Conservation (phyloP, 2,113 vertebrate species). For the Rhinogobius similis region DNA sequence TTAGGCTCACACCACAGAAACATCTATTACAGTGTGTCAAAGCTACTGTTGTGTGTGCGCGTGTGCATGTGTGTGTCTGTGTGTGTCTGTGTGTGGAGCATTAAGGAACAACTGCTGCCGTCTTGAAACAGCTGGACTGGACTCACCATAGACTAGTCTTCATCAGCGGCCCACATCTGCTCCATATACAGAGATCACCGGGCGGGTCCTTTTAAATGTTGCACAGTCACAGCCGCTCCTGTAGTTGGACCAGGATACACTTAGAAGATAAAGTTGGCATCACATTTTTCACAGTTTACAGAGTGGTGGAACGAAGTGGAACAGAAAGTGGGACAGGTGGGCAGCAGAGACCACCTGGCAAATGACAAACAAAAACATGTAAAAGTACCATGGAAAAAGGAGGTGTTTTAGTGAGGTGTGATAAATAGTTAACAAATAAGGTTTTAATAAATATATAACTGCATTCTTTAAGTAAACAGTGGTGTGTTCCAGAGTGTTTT, state of each 20-base stretch:
- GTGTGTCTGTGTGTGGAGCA: conserved; percentile 18
- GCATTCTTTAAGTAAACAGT: too few species aligned
- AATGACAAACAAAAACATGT: conserved; percentile 14
- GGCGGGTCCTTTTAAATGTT: conserved; percentile 48
- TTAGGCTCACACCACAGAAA: conserved; percentile 59
- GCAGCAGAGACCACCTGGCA: conserved; percentile 19
- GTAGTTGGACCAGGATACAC: conserved; percentile 51
- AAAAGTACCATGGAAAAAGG: neutral
- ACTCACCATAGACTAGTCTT: conserved; percentile 33
- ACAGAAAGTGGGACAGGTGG: conserved; percentile 28
- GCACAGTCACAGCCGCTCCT: conserved; percentile 39
- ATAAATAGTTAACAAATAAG: neutral
- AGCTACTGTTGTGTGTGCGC: conserved; percentile 18
- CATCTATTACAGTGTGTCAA: conserved; percentile 47
- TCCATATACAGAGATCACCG: conserved; percentile 33
- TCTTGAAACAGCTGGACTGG: conserved; percentile 57
- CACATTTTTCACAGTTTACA: conserved; percentile 48
- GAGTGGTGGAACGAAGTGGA: conserved; percentile 32
- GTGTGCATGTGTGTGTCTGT: conserved; percentile 13
- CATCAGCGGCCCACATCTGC: conserved; percentile 50
- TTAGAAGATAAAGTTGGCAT: conserved; percentile 50
- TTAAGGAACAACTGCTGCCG: conserved; percentile 43
- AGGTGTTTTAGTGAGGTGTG: neutral
- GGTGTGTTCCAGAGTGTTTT: too few species aligned
- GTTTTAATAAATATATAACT: too few species aligned